phyloP scores from a whole-genome alignment of 1,140 invertebrate species.

The Cheumatopsyche charites region DNA sequence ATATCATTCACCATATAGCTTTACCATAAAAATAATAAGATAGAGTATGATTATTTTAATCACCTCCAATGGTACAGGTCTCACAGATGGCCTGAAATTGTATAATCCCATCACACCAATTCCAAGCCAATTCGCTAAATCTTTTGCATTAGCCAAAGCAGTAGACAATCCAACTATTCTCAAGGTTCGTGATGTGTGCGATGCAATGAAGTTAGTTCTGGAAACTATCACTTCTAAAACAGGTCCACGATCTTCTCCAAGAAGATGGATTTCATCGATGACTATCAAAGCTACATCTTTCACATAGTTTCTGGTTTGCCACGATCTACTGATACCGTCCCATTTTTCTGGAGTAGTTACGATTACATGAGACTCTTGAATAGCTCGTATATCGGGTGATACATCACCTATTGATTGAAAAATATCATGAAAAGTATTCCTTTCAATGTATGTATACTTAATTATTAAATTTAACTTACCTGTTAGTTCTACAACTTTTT shows the following conservation, averaged over 20 bases:
- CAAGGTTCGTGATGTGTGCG: slow-evolving; percentile 78
- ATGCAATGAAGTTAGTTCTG: slow-evolving; percentile 88
- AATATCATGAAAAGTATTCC: slow-evolving; percentile 47
- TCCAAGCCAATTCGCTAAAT: slow-evolving; percentile 95
- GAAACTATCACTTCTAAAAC: slow-evolving; percentile 88
- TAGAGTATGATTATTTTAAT: slow-evolving; percentile 54
- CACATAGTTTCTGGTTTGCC: slow-evolving; percentile 96
- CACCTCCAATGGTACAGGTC: slow-evolving; percentile 98
- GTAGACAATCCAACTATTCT: slow-evolving; percentile 96
- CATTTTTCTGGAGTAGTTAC: slow-evolving; percentile 99
- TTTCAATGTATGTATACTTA: not conserved
- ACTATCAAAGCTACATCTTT: slow-evolving; percentile 91
- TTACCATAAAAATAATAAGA: not conserved
- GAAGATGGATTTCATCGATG: slow-evolving; percentile 98
- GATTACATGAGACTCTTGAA: slow-evolving; percentile 86
- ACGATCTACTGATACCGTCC: slow-evolving; percentile 97
- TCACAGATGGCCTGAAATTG: slow-evolving; percentile 96
- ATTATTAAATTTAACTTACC: slow-evolving; percentile 60
- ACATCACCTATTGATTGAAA: slow-evolving; percentile 71
- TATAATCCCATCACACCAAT: slow-evolving; percentile 92
- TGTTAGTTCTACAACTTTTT: slow-evolving; percentile 94
- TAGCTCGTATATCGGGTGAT: slow-evolving; percentile 88
- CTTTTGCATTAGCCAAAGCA: slow-evolving; percentile 95
- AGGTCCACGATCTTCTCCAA: slow-evolving; percentile 88
- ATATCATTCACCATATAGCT: not conserved